Evolutionary conservation across 2,113 vertebrate species (phyloP), one percentile per base, ranked within the genome.

Genomic region (Lophotis ruficrista): DNA sequence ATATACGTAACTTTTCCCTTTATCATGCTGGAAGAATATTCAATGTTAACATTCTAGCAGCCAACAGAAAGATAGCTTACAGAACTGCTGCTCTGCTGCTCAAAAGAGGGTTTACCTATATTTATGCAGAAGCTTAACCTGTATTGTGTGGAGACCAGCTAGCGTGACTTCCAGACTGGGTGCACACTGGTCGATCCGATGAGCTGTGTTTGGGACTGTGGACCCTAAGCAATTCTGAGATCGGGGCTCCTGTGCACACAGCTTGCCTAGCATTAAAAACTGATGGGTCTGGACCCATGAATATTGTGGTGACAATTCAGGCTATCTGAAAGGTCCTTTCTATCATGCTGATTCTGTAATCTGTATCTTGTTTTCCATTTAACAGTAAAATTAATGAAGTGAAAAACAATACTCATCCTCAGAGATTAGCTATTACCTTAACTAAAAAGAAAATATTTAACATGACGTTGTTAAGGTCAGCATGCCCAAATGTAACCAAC

Each of bases 361-460:
- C 82, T 62, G 1, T 54, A 60, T 61, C 66, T 83, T 90, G 20
- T 72, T 95, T 94, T 72, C 56, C 22, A 50, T 89, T 84, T 83
- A 92, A 78, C 35, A 83, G 41, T 68, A 92, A 87, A 94, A 92
- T 90, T 84, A 96, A 93, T 23, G 19, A 88, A 61, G 78, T 64
- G 69, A 78, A 82, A 92, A 86, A 31, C 24, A 71, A 30, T 94
- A 70, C n/a, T 38, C 8, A 37, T 71, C 38, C 66, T 81, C 38
- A 65, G 62, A 89, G 20, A 24, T 79, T 54, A 87, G 45, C 60
- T 75, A 37, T 93, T 93, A 53, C 57, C 51, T 90, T 94, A 84
- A 97, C 92, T 96, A 94, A 87, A 93, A 93, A 30, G 56, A 87
- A 92, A 83, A 93, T 94, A 89, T 68, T 81, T 90, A 90, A 87